These are phyloP conservation scores for Daktulosphaira vitifoliae DNA, from an alignment of 1,140 invertebrate species.

Conservation along the genomic window DNA sequence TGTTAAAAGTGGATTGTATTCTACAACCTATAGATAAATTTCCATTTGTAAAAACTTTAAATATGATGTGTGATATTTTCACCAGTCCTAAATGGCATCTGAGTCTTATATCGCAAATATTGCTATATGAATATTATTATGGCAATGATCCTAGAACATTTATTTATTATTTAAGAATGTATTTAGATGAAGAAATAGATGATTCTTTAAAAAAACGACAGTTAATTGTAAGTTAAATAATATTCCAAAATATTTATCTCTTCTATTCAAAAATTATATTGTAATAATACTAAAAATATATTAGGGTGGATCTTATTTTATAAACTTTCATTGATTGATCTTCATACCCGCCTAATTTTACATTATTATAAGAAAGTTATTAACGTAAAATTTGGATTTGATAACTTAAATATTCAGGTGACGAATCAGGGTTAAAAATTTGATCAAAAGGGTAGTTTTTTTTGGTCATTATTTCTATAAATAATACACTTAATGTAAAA, in stretches of 20 bases:
- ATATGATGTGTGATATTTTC: constrained; percentile 16
- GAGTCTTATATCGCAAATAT: constrained; percentile 11
- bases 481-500: too few relatives aligned
- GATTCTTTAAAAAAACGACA: constrained; percentile 9
- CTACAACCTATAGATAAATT: constrained; percentile 1
- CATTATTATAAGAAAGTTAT: too few relatives aligned
- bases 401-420: too few relatives aligned
- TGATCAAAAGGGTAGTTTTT: too few relatives aligned
- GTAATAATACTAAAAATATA: not conserved
- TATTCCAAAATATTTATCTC: not conserved
- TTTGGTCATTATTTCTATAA: too few relatives aligned
- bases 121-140: not conserved
- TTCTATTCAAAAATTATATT: not conserved
- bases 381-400: too few relatives aligned
- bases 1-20: constrained; percentile 12
- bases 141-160: constrained; percentile 13
- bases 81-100: not conserved
- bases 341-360: too few relatives aligned
- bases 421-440: too few relatives aligned
- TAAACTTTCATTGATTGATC: too few relatives aligned
- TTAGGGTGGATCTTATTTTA: too few relatives aligned
- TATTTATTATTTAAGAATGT: not conserved
- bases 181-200: constrained; percentile 17
- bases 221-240: constrained; percentile 16
- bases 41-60: constrained; percentile 6